Base-by-base conservation (phyloP, 2,113 vertebrate genomes). In the Planiliza haematocheilus region DNA sequence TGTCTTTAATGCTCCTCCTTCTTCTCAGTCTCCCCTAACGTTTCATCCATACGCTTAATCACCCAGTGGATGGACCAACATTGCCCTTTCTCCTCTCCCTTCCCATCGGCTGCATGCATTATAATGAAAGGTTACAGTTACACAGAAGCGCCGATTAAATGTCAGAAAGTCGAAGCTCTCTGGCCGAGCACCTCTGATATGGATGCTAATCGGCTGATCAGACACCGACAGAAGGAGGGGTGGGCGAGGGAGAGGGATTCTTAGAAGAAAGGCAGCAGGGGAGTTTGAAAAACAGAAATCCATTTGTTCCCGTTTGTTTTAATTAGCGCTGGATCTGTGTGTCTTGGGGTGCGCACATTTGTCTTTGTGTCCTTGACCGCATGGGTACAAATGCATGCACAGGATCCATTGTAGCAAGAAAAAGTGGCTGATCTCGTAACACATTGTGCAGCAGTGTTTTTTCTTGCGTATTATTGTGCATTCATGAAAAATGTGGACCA, bases 111-210 rank as follows among this genome's bases (percentile, higher is more conserved):
- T 13, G 11, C 50, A 50, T 72, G 61, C 68, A 67, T 75, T 57
- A 45, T 18, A 68, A 63, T 39, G 52, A 90, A 89, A 91, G 84
- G 83, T 89, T 89, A 74, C 48, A 76, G 68, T 77, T 79, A 56
- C 62, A 72, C 49, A 73, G 74, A 63, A 71, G 58, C 69, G 2
- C 51, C 16, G 21, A 55, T 57, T 76, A 84, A 87, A 90, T 86
- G 85, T 75, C 89, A 89, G 75, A 39, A 3, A 36, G 46, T 61
- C 7, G 60, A 52, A 51, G 39, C 57, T 74, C 43, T 69, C 56
- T 42, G 42, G 55, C 52, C 1, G 24, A 66, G 55, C 34, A 45
- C 60, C 20, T 69, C 63, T 20, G 67, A 41, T 77, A 34, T 8
- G 39, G 81, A 66, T 58, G 52, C 77, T 88, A 79, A 86, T 78